Percentiles rank a stretch among this genome's conserved stretches.
phyloP scores from a whole-genome alignment of 1,140 invertebrate species.

The Chymomyza costata region DNA sequence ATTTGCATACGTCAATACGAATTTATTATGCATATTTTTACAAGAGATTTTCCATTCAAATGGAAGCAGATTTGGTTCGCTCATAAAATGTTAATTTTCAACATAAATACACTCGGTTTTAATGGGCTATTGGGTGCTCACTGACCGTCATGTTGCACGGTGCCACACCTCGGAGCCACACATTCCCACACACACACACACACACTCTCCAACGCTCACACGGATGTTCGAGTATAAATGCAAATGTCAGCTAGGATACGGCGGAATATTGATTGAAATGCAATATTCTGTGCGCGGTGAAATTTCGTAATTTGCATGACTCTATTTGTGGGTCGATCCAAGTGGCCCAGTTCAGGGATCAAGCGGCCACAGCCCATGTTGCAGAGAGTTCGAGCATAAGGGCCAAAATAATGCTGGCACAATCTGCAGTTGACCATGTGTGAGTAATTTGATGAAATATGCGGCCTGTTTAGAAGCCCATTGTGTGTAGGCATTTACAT shows the following conservation, averaged over 20 bases:
- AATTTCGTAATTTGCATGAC: slow-evolving; percentile 42
- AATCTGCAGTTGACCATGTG: slow-evolving; percentile 23
- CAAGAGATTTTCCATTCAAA: too few species aligned
- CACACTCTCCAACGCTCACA: slow-evolving; percentile 2
- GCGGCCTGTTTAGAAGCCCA: neutral
- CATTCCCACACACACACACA: neutral
- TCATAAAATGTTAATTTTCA: too few species aligned
- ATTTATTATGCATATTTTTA: too few species aligned
- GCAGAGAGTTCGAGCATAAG: neutral
- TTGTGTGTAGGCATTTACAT: too few species aligned
- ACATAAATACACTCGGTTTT: slow-evolving; percentile 5
- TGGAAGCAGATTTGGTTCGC: too few species aligned
- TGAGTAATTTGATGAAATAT: slow-evolving; percentile 13
- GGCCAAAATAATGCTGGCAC: slow-evolving; percentile 10
- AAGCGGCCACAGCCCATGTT: too few species aligned
- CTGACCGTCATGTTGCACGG: neutral
- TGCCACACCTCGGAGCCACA: neutral
- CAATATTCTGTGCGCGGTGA: slow-evolving; percentile 34
- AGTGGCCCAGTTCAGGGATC: slow-evolving; percentile 14
- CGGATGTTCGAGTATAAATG: slow-evolving; percentile 20
- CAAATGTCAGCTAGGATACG: slow-evolving; percentile 21
- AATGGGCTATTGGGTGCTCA: neutral
- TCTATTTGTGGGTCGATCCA: slow-evolving; percentile 21
- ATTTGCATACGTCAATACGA: too few species aligned
- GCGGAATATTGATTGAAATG: slow-evolving; percentile 51